A percentile compares a stretch with the other conserved stretches of the same genome.
These are phyloP conservation scores for Callospermophilus lateralis DNA, from an alignment of 2,113 vertebrate genomes.

Conservation along the genomic window DNA sequence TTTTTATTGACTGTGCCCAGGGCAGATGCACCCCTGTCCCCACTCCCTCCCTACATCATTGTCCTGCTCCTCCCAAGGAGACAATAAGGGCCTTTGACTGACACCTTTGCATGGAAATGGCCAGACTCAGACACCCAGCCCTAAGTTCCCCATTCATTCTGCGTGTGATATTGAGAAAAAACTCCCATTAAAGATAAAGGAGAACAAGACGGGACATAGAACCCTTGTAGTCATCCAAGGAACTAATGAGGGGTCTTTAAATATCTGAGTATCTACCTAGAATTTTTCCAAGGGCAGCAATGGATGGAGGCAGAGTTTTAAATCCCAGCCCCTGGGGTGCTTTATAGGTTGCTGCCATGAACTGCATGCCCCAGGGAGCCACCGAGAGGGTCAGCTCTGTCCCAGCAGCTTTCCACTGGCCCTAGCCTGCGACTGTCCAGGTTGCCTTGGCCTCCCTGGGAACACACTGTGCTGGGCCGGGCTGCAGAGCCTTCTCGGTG, in stretches of 20 bases:
- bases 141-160: neutral
- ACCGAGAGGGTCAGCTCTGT: neutral
- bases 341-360: neutral
- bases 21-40: neutral
- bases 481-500: slow-evolving; percentile 47
- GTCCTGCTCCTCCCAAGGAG: neutral
- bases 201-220: neutral
- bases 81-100: neutral
- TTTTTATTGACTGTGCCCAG: neutral
- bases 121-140: neutral
- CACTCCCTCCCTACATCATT: rapidly evolving
- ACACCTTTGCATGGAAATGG: neutral
- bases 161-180: neutral
- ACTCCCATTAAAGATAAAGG: neutral
- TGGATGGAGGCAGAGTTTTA: neutral
- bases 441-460: slow-evolving; percentile 13
- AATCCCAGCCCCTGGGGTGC: neutral
- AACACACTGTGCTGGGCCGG: slow-evolving; percentile 43
- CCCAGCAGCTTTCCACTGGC: neutral
- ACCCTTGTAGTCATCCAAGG: neutral
- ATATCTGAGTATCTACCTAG: neutral
- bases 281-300: neutral
- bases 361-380: rapidly evolving
- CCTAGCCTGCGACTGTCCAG: neutral
- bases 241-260: neutral